Base-by-base conservation (phyloP, 2,888 invertebrate species). In the Cataglyphis albicans region DNA sequence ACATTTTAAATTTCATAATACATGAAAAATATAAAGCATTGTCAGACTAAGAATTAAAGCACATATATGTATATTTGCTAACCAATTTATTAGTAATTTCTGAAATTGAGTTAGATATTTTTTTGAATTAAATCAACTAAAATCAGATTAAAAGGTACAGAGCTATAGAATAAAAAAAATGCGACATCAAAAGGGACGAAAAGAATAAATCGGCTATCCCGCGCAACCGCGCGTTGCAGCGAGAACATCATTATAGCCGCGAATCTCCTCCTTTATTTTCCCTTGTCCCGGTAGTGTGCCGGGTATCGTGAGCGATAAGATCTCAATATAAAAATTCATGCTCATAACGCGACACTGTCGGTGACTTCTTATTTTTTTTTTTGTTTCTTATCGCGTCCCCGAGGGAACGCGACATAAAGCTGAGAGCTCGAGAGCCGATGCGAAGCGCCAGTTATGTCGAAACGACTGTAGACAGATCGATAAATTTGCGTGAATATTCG, bases 291-390 rank as follows among this genome's bases (percentile, higher is more conserved):
- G 83, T 73, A 84, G 84, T 82, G 82, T 82, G 41, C 35, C 15
- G 65, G 21, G 21, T 75, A 41, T 44, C 38, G 25, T 15, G 35
- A 18, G 25, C 67, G 93, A 93, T 93, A 93, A 89, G 86, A 93
- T 93, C 93, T 90, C 90, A 88, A 91, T 93, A 93, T 94, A 94
- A 93, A 94, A 94, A 93, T 93, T 93, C 93, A 93, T 91, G 92
- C 92, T 92, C 91, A 88, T 91, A 92, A 91, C 91, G 90, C 87
- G 88, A 90, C 90, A 88, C 88, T 82, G 86, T 25, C n/a, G 25
- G 55, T 70, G 75, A 83, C 89, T 88, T 87, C 89, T 88, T 89
- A 81, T 87, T 85, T 86, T 84, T 83, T 83, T 84, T 83, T 76
- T 87, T 88, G 89, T 89, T 82, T 84, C 92, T 93, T 93, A 93